Evolutionary conservation across 2,113 vertebrate genomes (phyloP).

Genomic region (Bubo bubo): DNA sequence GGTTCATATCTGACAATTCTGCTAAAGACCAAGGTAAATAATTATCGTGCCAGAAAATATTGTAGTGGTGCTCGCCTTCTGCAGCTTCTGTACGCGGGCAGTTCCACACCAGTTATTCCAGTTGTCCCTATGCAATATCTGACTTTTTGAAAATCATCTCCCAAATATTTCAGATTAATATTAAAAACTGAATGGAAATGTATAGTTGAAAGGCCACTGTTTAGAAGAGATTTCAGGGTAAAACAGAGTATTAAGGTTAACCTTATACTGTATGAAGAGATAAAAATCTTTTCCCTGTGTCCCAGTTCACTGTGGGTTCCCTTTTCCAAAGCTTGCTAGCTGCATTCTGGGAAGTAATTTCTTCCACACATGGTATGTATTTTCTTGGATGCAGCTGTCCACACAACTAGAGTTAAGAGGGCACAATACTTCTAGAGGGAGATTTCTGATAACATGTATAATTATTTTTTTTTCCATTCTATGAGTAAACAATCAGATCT

Average conservation of each 20-base stretch:
- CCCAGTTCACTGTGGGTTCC: background rate
- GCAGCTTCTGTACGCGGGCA: background rate
- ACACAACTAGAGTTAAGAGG: background rate
- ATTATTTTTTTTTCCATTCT: background rate
- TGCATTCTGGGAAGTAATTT: background rate
- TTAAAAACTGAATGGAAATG: background rate
- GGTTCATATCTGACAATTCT: conserved; percentile 1
- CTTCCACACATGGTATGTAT: background rate
- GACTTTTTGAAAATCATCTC: background rate
- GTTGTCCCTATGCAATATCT: background rate
- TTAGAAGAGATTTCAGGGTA: background rate
- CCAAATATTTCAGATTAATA: background rate
- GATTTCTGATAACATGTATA: background rate
- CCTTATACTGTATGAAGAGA: background rate
- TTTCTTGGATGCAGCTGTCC: background rate
- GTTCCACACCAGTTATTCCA: background rate
- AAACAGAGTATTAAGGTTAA: background rate
- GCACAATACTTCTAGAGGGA: background rate
- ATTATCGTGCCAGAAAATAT: background rate
- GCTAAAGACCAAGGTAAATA: conserved; percentile 14
- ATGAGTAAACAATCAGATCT: background rate
- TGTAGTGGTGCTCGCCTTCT: background rate
- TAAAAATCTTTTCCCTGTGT: background rate
- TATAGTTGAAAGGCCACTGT: background rate
- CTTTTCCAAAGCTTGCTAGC: conserved; percentile 9